phyloP scores from a whole-genome alignment of 2,113 vertebrate species.

The Himantopus leucocephalus region DNA sequence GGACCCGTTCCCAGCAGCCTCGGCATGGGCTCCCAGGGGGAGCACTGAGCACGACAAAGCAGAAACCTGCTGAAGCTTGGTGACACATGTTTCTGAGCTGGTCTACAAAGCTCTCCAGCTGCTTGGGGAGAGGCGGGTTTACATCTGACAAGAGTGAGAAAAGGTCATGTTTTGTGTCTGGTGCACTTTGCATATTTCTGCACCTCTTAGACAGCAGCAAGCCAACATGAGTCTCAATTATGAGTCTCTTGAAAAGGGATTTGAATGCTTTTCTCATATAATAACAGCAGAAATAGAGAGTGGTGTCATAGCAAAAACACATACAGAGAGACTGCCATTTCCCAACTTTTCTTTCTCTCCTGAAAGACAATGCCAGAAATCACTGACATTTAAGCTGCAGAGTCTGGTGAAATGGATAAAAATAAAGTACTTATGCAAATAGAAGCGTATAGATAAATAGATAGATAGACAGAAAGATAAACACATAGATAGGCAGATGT shows the following conservation, averaged over 20 bases:
- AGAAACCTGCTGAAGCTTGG: neutral
- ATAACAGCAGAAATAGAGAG: neutral
- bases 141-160: neutral
- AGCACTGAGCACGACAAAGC: neutral
- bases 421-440: neutral
- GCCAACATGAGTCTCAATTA: neutral
- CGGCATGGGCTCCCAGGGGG: rapidly evolving
- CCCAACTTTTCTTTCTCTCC: neutral
- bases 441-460: neutral
- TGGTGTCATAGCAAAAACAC: neutral
- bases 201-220: neutral
- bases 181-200: neutral
- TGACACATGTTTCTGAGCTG: neutral
- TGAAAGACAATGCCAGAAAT: neutral
- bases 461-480: neutral
- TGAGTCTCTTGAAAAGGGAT: neutral
- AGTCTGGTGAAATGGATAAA: neutral
- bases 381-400: neutral
- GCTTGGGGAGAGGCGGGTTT: neutral
- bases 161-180: slow-evolving; percentile 9
- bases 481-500: neutral
- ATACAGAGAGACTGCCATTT: neutral
- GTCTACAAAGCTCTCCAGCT: neutral
- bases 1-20: neutral
- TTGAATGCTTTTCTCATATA: neutral